A percentile compares a stretch with the other conserved stretches of the same genome.
These are phyloP conservation scores for Sisor rabdophorus DNA, from an alignment of 2,113 vertebrate genomes.

Conservation along the genomic window DNA sequence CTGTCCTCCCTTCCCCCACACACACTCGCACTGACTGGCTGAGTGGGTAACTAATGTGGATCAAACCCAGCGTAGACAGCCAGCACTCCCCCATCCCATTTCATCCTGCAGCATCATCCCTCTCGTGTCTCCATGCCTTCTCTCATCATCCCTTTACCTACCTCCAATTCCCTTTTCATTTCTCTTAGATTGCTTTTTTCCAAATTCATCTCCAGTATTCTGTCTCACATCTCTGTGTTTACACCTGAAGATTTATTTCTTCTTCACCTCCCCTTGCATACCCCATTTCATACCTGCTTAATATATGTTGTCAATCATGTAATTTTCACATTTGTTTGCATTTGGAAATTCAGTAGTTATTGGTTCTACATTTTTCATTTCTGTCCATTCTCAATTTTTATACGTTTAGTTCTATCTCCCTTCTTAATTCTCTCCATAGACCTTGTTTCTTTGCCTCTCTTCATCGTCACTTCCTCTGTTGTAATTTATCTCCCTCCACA, in stretches of 20 bases:
- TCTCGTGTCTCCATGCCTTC: constrained; percentile 16
- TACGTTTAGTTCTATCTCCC: background rate
- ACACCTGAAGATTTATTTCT: background rate
- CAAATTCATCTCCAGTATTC: background rate
- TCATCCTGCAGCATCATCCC: constrained; percentile 39
- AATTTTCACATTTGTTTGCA: background rate
- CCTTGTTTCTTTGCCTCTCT: constrained; percentile 28
- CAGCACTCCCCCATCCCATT: constrained; percentile 44
- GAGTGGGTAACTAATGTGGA: constrained; percentile 51
- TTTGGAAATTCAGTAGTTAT: background rate
- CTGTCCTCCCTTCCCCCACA: constrained; percentile 41
- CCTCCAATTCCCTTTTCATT: constrained; percentile 1
- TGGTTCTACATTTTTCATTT: background rate
- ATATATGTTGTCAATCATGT: background rate
- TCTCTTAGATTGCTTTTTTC: background rate
- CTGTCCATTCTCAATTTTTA: background rate
- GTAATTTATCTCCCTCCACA: constrained; percentile 54
- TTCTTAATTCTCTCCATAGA: background rate
- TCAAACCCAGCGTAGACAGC: constrained; percentile 51
- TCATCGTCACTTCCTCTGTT: constrained; percentile 38
- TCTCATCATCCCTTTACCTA: constrained; percentile 28
- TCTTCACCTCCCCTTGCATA: background rate
- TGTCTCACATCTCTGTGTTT: background rate
- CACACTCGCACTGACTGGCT: constrained; percentile 41
- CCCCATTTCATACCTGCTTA: background rate